A percentile compares a stretch with the other conserved stretches of the same genome.
These are phyloP conservation scores for Drosophila affinis DNA, from an alignment of 2,888 invertebrate genomes.

Conservation along the genomic window DNA sequence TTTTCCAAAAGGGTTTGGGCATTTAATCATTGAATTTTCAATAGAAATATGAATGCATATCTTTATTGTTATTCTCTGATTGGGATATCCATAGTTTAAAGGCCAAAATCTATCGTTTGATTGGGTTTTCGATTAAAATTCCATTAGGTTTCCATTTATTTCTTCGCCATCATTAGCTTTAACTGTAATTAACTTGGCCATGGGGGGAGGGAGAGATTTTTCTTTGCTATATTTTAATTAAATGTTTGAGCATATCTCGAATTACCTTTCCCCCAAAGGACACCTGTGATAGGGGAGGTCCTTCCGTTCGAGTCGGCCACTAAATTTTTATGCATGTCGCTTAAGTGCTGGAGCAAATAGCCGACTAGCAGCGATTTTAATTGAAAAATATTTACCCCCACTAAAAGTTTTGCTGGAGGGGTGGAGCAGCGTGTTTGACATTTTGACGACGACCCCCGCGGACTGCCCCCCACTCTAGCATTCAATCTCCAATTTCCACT, in stretches of 20 bases:
- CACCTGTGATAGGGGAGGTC: neutral
- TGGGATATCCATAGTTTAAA: no score
- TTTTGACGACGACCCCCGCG: slow-evolving; percentile 49
- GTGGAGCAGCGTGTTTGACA: slow-evolving; percentile 60
- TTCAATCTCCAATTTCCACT: slow-evolving; percentile 35
- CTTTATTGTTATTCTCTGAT: no score
- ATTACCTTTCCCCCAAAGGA: slow-evolving; percentile 33
- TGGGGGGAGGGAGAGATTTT: no score
- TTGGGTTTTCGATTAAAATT: neutral
- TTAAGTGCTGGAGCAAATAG: slow-evolving; percentile 71
- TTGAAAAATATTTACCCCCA: slow-evolving; percentile 72
- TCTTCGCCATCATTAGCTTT: slow-evolving; percentile 17
- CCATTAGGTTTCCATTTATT: neutral
- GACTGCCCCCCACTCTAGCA: slow-evolving; percentile 1
- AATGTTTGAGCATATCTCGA: slow-evolving; percentile 25
- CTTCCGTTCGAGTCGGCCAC: slow-evolving; percentile 15
- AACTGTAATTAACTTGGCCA: neutral
- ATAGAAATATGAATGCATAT: no score
- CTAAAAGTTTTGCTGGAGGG: slow-evolving; percentile 19
- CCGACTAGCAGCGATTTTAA: slow-evolving; percentile 65
- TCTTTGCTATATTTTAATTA: slow-evolving; percentile 34
- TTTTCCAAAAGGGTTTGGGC: neutral
- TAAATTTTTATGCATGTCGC: slow-evolving; percentile 70
- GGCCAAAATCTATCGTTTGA: neutral
- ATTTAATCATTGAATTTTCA: no score